Conservation (phyloP, 37 sponge, comb jelly and placozoan genomes). For the Beroe ovata region DNA sequence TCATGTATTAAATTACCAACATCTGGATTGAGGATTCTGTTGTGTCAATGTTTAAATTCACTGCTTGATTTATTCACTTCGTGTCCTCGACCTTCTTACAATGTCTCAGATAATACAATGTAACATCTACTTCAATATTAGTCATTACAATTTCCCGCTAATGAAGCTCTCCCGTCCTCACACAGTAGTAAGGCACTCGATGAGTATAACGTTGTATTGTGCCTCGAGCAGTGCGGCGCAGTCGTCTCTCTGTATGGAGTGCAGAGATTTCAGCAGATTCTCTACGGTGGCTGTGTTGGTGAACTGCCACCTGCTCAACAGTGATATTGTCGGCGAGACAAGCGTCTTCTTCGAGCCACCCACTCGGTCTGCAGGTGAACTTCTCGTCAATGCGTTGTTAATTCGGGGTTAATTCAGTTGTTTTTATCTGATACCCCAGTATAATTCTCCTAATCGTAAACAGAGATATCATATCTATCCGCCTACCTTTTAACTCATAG, state of each 20-base stretch:
- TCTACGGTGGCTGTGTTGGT: constrained; percentile 64
- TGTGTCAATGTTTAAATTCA: too few relatives aligned
- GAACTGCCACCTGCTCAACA: constrained; percentile 61
- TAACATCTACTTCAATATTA: too few relatives aligned
- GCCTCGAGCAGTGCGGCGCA: constrained; percentile 44
- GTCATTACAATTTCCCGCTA: too few relatives aligned
- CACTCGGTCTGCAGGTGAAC: constrained; percentile 1
- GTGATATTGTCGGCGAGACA: constrained; percentile 29
- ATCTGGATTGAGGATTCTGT: too few relatives aligned
- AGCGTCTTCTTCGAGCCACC: neutral
- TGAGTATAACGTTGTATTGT: constrained; percentile 45
- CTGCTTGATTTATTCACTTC: too few relatives aligned
- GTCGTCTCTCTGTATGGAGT: constrained; percentile 27
- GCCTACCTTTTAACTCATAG: constrained; percentile 43
- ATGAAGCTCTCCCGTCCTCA: neutral
- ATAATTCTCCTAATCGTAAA: too few relatives aligned
- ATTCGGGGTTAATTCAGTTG: too few relatives aligned
- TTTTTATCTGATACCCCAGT: too few relatives aligned
- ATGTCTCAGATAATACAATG: too few relatives aligned
- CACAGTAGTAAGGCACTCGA: constrained; percentile 40
- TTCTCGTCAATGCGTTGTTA: neutral
- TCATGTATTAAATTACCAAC: too few relatives aligned
- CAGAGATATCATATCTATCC: too few relatives aligned
- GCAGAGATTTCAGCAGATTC: constrained; percentile 48
- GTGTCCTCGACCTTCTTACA: neutral